Base-by-base conservation (phyloP, 1,140 invertebrate genomes). In the Bombus confusus region DNA sequence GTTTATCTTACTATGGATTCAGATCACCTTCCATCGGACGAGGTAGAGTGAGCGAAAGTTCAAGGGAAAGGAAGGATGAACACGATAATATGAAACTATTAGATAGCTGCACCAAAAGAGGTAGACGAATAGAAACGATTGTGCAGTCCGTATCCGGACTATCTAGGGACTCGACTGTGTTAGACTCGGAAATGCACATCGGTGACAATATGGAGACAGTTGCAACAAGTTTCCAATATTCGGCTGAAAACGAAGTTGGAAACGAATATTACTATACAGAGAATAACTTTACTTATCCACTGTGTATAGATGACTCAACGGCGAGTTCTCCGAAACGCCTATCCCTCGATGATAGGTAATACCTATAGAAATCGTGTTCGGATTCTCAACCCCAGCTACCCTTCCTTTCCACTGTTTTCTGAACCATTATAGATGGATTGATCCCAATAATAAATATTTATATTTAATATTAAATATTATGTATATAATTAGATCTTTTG, bases 221-320 rank as follows among this genome's bases (percentile, higher is more conserved):
- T 5, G 41, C 77, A 15, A 6, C 78, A 10, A 79, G 86, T 41
- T 94, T 94, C 47, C 93, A 91, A 68, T 94, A 94, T 86, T 22
- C 85, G 0, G 88, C 89, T 79, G 92, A 94, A 28, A 92, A 79
- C 47, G 92, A 93, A 69, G 81, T 73, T 28, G 87, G 86, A 64
- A 91, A 87, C 31, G 93, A 94, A 34, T 95, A 95, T 71, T 95
- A 95, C 85, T 95, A 94, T 86, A 90, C 93, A 2, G 92, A 93
- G 31, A 95, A 93, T 80, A 95, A 95, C 89, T 86, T 95, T 1
- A 95, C 94, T 18, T 95, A 95, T 87, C 94, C 94, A 34, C 93
- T 93, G 37, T 92, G 95, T 6, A 92, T 94, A 13, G 94, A 95
- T 12, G 94, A 95, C 13, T 73, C 87, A 74, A 79, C 91, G 22